Evolutionary conservation across 2,113 vertebrate species (phyloP).

Genomic region (Pantherophis guttatus): DNA sequence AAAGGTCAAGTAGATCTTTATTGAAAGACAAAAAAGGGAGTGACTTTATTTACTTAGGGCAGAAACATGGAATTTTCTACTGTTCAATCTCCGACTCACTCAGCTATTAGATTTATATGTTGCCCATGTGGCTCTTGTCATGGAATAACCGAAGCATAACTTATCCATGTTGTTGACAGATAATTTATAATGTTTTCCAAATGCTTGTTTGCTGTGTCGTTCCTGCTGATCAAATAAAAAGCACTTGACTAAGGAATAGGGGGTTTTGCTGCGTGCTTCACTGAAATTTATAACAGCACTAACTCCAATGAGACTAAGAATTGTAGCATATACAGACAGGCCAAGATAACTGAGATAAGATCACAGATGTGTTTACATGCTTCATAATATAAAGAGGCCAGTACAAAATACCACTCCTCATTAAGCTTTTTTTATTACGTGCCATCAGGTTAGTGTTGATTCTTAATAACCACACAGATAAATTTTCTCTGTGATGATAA

Average conservation of each 20-base stretch:
- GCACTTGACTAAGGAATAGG: not conserved
- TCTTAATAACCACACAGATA: not conserved
- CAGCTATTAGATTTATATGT: conserved; percentile 38
- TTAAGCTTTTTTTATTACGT: not conserved
- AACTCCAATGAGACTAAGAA: not conserved
- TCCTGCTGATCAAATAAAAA: not conserved
- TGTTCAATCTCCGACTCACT: conserved; percentile 31
- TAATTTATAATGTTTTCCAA: conserved; percentile 58
- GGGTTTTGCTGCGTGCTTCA: not conserved
- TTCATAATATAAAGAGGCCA: not conserved
- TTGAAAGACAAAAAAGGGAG: conserved; percentile 19
- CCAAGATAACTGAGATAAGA: not conserved
- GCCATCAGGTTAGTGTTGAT: not conserved
- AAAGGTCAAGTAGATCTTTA: not conserved
- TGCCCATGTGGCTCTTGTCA: conserved; percentile 27
- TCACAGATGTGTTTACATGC: not conserved
- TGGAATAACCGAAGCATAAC: conserved; percentile 49
- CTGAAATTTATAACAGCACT: not conserved
- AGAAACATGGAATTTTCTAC: not conserved
- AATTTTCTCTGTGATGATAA: not conserved
- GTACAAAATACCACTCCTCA: not conserved
- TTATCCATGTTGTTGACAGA: conserved; percentile 31
- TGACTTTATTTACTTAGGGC: conserved; percentile 28
- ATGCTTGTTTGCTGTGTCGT: conserved; percentile 15
- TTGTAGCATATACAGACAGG: not conserved